These are phyloP conservation scores for Calliphora vicina DNA, from an alignment of 1,140 invertebrate genomes.

Conservation along the genomic window DNA sequence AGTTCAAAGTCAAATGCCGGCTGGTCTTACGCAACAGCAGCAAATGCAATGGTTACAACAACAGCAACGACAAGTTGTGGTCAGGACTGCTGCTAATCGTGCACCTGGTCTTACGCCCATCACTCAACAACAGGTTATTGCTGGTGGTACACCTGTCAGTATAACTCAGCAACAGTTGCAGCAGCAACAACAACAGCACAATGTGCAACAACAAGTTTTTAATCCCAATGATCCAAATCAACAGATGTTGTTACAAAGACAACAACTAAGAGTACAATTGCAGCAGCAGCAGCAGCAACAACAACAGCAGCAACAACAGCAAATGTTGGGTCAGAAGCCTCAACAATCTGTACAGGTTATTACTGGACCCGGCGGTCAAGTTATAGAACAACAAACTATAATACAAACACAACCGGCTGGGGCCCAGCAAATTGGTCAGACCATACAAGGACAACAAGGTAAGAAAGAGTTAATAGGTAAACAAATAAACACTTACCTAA, in stretches of 20 bases:
- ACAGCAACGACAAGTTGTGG: conserved; percentile 67
- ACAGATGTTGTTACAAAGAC: conserved; percentile 57
- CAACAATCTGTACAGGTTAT: conserved; percentile 67
- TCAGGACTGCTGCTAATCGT: conserved; percentile 54
- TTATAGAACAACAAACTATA: conserved; percentile 64
- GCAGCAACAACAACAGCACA: conserved; percentile 27
- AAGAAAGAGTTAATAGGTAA: not conserved
- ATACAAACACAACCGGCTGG: conserved; percentile 65
- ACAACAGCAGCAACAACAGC: conserved; percentile 61
- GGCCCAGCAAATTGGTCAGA: conserved; percentile 32
- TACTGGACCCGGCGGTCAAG: conserved; percentile 50
- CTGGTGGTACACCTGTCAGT: not conserved
- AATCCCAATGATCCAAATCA: conserved; percentile 56
- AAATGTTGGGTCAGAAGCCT: conserved; percentile 62
- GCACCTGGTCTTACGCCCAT: conserved; percentile 65
- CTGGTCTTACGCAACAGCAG: conserved; percentile 70
- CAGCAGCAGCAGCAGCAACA: conserved; percentile 67
- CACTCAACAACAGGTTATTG: conserved; percentile 44
- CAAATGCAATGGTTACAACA: conserved; percentile 75
- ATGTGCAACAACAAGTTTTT: conserved; percentile 38
- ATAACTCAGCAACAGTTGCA: conserved; percentile 46
- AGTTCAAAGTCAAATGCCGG: conserved; percentile 69
- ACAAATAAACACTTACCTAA: too few relatives aligned
- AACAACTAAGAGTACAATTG: conserved; percentile 65
- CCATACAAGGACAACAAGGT: conserved; percentile 21